phyloP scores from a whole-genome alignment of 2,888 invertebrate species.

The Leptinotarsa haldemani region DNA sequence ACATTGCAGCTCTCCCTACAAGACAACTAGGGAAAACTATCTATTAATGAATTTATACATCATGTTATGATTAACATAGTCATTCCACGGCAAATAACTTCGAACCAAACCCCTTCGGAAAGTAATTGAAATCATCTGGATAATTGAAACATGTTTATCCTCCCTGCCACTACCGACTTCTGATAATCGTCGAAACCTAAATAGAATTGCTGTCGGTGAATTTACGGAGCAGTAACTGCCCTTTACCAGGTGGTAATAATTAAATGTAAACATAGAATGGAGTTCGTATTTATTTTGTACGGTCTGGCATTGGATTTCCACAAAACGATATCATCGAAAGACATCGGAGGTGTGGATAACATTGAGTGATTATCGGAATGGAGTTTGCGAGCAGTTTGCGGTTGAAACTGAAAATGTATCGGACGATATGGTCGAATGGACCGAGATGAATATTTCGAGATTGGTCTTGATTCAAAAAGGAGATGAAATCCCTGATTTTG shows the following conservation, averaged over 20 bases:
- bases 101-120: background rate
- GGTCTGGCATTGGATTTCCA: background rate
- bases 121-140: constrained; percentile 9
- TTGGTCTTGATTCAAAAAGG: background rate
- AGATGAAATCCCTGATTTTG: too few species aligned
- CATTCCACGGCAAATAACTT: constrained; percentile 1
- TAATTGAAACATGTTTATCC: constrained; percentile 18
- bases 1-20: background rate
- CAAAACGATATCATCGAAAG: background rate
- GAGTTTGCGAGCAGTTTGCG: background rate
- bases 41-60: background rate
- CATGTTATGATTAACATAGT: background rate
- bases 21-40: background rate
- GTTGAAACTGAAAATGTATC: background rate
- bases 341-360: constrained; percentile 8
- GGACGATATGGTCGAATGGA: background rate
- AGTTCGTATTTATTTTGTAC: constrained; percentile 21
- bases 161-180: background rate
- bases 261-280: constrained; percentile 26
- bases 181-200: background rate
- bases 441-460: background rate
- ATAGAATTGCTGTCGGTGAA: constrained; percentile 12
- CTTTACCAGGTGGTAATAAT: constrained; percentile 19
- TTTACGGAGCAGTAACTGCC: constrained; percentile 18
- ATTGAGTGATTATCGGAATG: background rate